Evolutionary conservation across 1,140 invertebrate species (phyloP).

Genomic region (Drosophila ananassae): DNA sequence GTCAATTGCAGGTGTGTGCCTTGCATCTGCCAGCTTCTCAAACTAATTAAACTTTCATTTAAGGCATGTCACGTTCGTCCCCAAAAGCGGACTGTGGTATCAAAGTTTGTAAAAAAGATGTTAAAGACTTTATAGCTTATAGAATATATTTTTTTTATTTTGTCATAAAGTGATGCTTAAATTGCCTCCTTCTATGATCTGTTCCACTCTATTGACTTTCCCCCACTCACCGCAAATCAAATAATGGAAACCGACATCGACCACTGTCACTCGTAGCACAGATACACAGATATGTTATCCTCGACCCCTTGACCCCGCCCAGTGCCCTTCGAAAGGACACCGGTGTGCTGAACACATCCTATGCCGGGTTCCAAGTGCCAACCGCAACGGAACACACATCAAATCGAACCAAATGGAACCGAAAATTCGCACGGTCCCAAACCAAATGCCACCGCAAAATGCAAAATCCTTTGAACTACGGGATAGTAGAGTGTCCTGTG

Average conservation of each 20-base stretch:
- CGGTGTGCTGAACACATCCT: constrained; percentile 17
- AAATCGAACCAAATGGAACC: constrained; percentile 72
- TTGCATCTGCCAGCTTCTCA: constrained; percentile 28
- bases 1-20: constrained; percentile 12
- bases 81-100: constrained; percentile 11
- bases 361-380: constrained; percentile 48
- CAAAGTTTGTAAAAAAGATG: not conserved
- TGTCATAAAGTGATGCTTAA: no score
- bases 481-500: constrained; percentile 7
- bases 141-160: no score
- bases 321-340: not conserved
- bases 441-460: constrained; percentile 60
- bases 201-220: constrained; percentile 7
- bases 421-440: constrained; percentile 61
- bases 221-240: constrained; percentile 19
- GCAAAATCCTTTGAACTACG: constrained; percentile 28
- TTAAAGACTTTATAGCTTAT: no score
- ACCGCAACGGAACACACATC: constrained; percentile 69
- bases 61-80: constrained; percentile 29
- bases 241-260: constrained; percentile 25
- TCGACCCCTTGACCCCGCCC: constrained; percentile 5
- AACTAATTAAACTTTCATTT: constrained; percentile 68
- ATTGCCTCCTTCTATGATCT: no score
- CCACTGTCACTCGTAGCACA: constrained; percentile 27
- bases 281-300: not conserved